Conservation (phyloP, 2,113 vertebrate genomes). For the Ceuthmochares aereus region DNA sequence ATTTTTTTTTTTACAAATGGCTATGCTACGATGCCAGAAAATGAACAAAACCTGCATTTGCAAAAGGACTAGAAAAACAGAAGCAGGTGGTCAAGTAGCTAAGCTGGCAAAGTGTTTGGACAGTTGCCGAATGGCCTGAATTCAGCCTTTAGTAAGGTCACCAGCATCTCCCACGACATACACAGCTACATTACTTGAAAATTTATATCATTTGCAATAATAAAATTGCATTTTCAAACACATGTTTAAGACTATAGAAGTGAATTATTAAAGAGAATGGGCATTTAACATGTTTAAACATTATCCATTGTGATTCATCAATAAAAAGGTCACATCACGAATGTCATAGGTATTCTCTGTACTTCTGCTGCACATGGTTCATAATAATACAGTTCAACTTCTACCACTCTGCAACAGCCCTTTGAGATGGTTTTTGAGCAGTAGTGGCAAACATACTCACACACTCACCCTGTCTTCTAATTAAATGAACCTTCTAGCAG, state of each 20-base stretch:
- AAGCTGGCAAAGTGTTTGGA: conserved; percentile 60
- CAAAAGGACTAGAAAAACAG: conserved; percentile 69
- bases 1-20: not conserved
- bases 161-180: not conserved
- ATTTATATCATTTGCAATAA: not conserved
- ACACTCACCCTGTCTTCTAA: not conserved
- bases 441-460: not conserved
- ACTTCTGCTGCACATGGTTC: not conserved
- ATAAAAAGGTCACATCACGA: not conserved
- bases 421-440: not conserved
- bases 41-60: conserved; percentile 55
- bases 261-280: not conserved
- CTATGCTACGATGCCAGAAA: conserved; percentile 14
- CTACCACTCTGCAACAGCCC: not conserved
- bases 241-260: not conserved
- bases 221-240: not conserved
- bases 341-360: not conserved
- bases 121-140: conserved; percentile 49
- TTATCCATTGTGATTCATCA: not conserved
- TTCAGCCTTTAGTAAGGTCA: conserved; percentile 45
- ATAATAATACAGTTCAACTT: not conserved
- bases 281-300: not conserved
- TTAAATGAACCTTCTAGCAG: not conserved
- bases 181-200: conserved; percentile 31
- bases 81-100: conserved; percentile 71